phyloP scores from a whole-genome alignment of 2,888 invertebrate genomes.

The Amblyteles armatorius region DNA sequence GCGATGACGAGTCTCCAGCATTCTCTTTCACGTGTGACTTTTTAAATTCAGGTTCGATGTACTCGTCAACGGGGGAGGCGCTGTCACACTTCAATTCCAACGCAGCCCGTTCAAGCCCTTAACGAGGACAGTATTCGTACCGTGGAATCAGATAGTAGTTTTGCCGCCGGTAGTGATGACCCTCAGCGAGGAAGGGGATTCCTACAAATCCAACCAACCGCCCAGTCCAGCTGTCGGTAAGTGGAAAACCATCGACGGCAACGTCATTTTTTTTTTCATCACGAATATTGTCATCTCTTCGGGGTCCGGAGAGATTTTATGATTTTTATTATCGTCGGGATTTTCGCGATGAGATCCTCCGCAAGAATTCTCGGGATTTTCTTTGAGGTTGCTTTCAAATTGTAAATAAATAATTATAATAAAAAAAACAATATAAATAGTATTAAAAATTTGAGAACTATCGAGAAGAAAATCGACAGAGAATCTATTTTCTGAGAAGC shows the following conservation, averaged over 20 bases:
- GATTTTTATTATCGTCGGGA: slow-evolving; percentile 35
- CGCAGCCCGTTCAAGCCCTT: slow-evolving; percentile 96
- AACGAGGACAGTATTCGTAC: slow-evolving; percentile 96
- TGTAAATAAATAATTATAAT: too few relatives aligned
- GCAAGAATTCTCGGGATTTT: background rate
- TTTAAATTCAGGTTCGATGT: slow-evolving; percentile 93
- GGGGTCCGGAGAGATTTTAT: slow-evolving; percentile 24
- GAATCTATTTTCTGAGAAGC: background rate
- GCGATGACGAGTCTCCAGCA: background rate
- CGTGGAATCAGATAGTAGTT: slow-evolving; percentile 99
- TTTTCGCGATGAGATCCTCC: background rate
- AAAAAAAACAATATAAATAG: too few relatives aligned
- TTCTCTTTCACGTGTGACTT: slow-evolving; percentile 14
- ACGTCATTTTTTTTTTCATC: slow-evolving; percentile 7
- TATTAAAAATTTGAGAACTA: too few relatives aligned
- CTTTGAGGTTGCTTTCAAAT: too few relatives aligned
- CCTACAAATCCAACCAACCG: slow-evolving; percentile 81
- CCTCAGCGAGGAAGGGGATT: slow-evolving; percentile 89
- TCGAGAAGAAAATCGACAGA: too few relatives aligned
- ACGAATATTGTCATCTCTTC: slow-evolving; percentile 20
- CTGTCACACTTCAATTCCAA: slow-evolving; percentile 98
- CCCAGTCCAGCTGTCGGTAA: slow-evolving; percentile 84
- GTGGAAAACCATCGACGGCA: slow-evolving; percentile 65
- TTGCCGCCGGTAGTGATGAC: slow-evolving; percentile 95
- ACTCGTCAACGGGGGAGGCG: slow-evolving; percentile 99